Evolutionary conservation across 2,113 vertebrate species (phyloP).

Genomic region (Tragelaphus imberbis): DNA sequence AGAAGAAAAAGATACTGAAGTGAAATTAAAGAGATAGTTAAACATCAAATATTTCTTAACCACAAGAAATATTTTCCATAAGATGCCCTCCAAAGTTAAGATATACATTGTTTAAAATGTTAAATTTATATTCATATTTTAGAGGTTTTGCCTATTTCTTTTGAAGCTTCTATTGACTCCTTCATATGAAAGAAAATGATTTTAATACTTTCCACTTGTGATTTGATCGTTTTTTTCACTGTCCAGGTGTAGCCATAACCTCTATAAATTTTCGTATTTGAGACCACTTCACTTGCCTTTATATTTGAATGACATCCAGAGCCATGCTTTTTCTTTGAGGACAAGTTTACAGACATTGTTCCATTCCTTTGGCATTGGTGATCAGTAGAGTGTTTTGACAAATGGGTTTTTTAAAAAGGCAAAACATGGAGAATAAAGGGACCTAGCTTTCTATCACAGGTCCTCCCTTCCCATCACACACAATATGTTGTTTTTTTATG

Average conservation of each 20-base stretch:
- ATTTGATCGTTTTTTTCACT: neutral
- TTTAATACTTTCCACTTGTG: neutral
- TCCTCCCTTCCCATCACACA: neutral
- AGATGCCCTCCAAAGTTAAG: neutral
- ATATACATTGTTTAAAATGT: neutral
- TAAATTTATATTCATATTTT: neutral
- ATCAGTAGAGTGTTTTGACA: neutral
- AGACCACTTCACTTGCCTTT: neutral
- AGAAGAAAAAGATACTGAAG: neutral
- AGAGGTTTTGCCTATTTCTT: neutral
- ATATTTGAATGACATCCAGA: neutral
- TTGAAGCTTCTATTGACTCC: neutral
- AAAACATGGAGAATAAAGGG: neutral
- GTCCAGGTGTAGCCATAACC: neutral
- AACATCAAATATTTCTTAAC: neutral
- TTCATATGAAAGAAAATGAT: neutral
- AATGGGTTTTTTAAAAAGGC: neutral
- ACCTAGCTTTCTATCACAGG: neutral
- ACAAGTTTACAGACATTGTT: neutral
- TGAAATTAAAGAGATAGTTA: conserved; percentile 10
- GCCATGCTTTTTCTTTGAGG: neutral
- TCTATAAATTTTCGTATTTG: neutral
- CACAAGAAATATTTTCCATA: neutral
- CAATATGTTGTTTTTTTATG: neutral
- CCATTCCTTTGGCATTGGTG: neutral